Conservation (phyloP, 2,797 vertebrate species). For the Platyrinchus mystaceus region DNA sequence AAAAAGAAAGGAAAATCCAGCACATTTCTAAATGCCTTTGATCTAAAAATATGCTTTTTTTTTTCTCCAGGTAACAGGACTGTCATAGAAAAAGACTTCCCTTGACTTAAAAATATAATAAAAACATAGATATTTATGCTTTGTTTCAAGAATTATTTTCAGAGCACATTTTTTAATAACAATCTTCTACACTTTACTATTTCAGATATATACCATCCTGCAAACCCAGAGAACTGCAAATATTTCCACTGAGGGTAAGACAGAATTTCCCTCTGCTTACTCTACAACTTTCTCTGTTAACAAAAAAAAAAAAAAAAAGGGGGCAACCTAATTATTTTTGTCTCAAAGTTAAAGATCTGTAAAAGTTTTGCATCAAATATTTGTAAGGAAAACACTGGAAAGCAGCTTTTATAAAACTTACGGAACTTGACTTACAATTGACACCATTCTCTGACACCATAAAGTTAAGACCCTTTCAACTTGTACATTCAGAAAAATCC, state of each 20-base stretch:
- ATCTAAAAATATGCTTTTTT: background rate
- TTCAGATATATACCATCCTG: background rate
- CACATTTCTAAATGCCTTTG: background rate
- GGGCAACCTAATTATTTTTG: background rate
- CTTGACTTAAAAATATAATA: background rate
- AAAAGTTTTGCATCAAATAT: background rate
- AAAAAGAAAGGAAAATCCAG: background rate
- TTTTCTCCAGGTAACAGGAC: background rate
- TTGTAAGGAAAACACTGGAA: background rate
- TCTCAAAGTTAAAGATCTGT: background rate
- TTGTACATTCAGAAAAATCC: background rate
- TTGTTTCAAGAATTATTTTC: background rate
- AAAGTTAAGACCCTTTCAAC: background rate
- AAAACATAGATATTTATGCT: background rate
- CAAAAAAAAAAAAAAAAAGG: background rate
- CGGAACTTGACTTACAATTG: accelerated
- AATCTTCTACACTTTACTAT: background rate
- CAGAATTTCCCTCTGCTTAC: background rate
- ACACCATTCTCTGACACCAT: background rate
- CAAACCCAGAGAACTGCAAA: background rate
- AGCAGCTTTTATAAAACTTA: background rate
- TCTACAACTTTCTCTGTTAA: background rate
- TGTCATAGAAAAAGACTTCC: background rate
- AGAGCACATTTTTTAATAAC: background rate
- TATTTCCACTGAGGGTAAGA: background rate